Evolutionary conservation across 2,888 invertebrate species (phyloP), one percentile per base, ranked within the genome.

Genomic region (Polyommatus iphigenia): DNA sequence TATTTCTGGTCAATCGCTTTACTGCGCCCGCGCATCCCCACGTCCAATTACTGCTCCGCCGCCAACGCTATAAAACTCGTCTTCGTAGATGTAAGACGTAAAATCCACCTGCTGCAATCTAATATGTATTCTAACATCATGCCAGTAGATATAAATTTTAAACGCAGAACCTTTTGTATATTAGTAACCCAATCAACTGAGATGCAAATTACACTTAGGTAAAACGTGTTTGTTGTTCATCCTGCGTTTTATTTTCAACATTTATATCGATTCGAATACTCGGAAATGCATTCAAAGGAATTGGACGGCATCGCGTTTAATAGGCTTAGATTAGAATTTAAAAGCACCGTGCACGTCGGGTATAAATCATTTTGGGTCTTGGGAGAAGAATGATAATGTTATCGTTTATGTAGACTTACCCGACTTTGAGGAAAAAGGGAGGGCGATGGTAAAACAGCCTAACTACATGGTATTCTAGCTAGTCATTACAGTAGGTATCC

Each of bases 1-100:
- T 93, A 94, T 93, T 93, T 94, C 93, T 94, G 94, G 93, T 93
- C 93, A 91, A 93, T 93, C 89, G 90, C 89, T 93, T 92, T 93
- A 92, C 89, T 87, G 92, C 92, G 93, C 88, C 90, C 89, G 93
- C 92, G 93, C 94, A 94, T 93, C 93, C 91, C 91, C 89, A 88
- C 92, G 89, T 93, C 93, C 93, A 93, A 94, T 94, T 94, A 94
- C 90, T 86, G 88, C 87, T 87, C 91, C 88, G 93, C 93, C 94
- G 93, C 92, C 92, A 91, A 87, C 88, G 89, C 90, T 85, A 93
- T 94, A 93, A 93, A 94, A 89, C 81, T 79, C 81, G 77, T 80
- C 77, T 72, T 59, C 78, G 81, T 76, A 73, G 29, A 79, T 79
- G 86, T 84, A 88, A 79, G 85, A 41, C 85, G 73, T 84, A 90